Percentiles rank a stretch among this genome's conserved stretches.
Conservation (phyloP, 2,797 vertebrate species). For the Enteromius unitaeniatus region DNA sequence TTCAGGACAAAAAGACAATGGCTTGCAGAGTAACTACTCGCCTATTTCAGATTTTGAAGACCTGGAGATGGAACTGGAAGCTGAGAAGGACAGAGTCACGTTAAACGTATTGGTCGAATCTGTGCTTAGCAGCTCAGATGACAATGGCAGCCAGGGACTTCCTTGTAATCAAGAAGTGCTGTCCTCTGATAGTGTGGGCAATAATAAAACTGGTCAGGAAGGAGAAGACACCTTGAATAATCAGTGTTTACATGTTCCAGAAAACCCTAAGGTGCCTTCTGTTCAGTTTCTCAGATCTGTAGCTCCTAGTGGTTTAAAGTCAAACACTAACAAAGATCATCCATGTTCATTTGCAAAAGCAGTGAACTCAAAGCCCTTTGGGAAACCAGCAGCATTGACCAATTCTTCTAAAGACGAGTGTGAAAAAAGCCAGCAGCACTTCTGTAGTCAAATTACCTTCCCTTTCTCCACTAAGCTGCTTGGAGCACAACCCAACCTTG, state of each 20-base stretch:
- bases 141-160: conserved; percentile 26
- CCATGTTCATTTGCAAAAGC: conserved; percentile 27
- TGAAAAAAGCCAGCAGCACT: conserved; percentile 3
- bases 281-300: conserved; percentile 38
- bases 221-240: not conserved
- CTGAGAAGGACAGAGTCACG: conserved; percentile 41
- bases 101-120: conserved; percentile 44
- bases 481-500: not conserved
- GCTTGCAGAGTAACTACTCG: conserved; percentile 50
- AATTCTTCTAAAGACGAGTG: conserved; percentile 20
- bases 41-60: conserved; percentile 61
- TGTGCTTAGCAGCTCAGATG: conserved; percentile 36
- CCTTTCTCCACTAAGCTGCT: not conserved
- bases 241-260: conserved; percentile 38
- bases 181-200: not conserved
- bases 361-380: conserved; percentile 22
- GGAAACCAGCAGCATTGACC: not conserved
- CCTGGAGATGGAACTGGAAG: conserved; percentile 54
- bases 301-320: not conserved
- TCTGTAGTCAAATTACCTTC: not conserved
- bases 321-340: not conserved
- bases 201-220: not conserved
- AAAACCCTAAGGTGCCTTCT: conserved; percentile 48
- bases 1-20: conserved; percentile 11
- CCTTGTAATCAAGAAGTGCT: not conserved